Conservation (phyloP, 2,797 vertebrate genomes). For the Molothrus ater region DNA sequence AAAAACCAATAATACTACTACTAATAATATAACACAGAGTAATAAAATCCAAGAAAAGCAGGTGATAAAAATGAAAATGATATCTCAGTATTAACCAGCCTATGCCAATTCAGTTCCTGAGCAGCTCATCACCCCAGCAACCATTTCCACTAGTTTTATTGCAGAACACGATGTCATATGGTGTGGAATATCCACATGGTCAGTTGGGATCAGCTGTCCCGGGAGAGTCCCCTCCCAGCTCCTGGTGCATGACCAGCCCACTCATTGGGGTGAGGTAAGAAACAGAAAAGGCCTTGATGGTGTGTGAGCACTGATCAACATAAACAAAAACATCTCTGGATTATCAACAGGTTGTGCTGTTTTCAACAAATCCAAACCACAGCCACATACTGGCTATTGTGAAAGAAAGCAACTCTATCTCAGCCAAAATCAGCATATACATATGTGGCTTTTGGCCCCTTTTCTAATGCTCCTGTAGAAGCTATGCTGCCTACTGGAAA, state of each 20-base stretch:
- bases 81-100: background rate
- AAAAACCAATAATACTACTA: rapidly evolving
- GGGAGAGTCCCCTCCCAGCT: background rate
- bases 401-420: background rate
- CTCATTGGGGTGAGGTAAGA: background rate
- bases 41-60: background rate
- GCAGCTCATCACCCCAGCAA: background rate
- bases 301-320: background rate
- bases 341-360: background rate
- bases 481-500: background rate
- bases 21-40: background rate
- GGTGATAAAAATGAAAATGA: background rate
- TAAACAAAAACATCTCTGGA: rapidly evolving
- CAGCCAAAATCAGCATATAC: background rate
- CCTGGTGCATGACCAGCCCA: background rate
- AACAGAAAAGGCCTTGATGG: background rate
- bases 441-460: background rate
- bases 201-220: background rate
- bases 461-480: background rate
- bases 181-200: background rate
- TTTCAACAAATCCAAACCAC: background rate
- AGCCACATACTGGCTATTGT: rapidly evolving
- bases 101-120: background rate
- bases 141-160: background rate
- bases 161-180: background rate